These are phyloP conservation scores for Paralvinella palmiformis DNA, from an alignment of 1,140 invertebrate species.

Conservation along the genomic window DNA sequence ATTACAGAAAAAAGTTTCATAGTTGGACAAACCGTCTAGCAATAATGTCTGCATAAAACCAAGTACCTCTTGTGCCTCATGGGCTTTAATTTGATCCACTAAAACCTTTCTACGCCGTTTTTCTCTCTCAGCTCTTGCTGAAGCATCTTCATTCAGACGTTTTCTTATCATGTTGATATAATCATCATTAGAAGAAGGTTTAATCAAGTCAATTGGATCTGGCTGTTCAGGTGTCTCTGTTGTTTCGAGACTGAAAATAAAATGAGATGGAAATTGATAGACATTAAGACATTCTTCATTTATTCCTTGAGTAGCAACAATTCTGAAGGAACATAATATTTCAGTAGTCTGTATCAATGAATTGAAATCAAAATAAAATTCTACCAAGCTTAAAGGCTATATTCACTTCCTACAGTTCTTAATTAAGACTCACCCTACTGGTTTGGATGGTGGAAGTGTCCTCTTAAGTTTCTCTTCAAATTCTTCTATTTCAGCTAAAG, in stretches of 20 bases:
- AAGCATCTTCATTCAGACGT: constrained; percentile 43
- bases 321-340: too few species aligned
- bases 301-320: too few species aligned
- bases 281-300: too few species aligned
- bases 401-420: too few species aligned
- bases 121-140: constrained; percentile 45
- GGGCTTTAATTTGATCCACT: constrained; percentile 47
- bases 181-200: constrained; percentile 41
- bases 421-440: constrained; percentile 14
- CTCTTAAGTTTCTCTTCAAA: constrained; percentile 47
- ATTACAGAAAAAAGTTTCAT: neutral
- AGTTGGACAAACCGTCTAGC: neutral
- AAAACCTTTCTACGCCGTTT: constrained; percentile 49
- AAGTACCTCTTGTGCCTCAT: constrained; percentile 43
- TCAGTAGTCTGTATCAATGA: too few species aligned
- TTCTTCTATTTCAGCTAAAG: constrained; percentile 30
- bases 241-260: too few species aligned
- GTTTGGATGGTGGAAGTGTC: constrained; percentile 34
- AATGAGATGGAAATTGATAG: too few species aligned
- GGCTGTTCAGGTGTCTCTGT: neutral
- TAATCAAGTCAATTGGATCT: constrained; percentile 27
- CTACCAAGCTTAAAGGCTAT: too few species aligned
- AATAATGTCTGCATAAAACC: neutral
- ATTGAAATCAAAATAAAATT: too few species aligned
- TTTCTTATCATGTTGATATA: constrained; percentile 48